Conservation (phyloP, 1,140 invertebrate genomes). For the Zophobas atratus region DNA sequence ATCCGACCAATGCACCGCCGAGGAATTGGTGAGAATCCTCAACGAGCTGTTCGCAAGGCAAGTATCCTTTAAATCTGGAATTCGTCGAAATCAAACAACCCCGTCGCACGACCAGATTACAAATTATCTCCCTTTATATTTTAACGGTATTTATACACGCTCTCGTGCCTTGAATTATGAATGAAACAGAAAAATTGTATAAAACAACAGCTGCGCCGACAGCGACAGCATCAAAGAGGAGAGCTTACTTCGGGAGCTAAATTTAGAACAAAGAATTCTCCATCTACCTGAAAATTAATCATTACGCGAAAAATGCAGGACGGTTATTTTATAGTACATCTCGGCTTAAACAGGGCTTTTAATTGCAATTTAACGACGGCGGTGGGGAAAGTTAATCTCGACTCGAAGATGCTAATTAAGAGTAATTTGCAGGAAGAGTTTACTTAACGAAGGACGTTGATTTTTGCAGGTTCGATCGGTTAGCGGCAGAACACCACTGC, state of each 20-base stretch:
- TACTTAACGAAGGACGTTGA: background rate
- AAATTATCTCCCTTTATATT: conserved; percentile 10
- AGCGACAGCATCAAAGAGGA: conserved; percentile 28
- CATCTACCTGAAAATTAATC: conserved; percentile 39
- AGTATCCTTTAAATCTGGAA: conserved; percentile 58
- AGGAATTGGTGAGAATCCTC: conserved; percentile 93
- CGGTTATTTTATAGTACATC: conserved; percentile 27
- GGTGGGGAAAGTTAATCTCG: conserved; percentile 24
- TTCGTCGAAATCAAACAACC: background rate
- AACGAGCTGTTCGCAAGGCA: conserved; percentile 97
- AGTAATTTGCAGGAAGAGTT: conserved; percentile 5
- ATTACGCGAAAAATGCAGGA: conserved; percentile 24
- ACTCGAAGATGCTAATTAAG: conserved; percentile 19
- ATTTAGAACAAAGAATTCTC: conserved; percentile 42
- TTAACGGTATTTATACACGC: conserved; percentile 25
- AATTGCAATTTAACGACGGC: conserved; percentile 30
- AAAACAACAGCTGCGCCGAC: background rate
- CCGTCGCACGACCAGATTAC: background rate
- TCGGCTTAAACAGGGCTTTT: conserved; percentile 17
- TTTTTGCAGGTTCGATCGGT: conserved; percentile 86
- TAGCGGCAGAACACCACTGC: conserved; percentile 93
- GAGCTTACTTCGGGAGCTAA: conserved; percentile 16
- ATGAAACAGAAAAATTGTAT: conserved; percentile 25
- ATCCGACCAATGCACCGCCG: conserved; percentile 95
- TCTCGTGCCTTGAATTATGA: conserved; percentile 27